phyloP scores from a whole-genome alignment of 2,888 invertebrate species.

The Trypoxylon attenuatum region DNA sequence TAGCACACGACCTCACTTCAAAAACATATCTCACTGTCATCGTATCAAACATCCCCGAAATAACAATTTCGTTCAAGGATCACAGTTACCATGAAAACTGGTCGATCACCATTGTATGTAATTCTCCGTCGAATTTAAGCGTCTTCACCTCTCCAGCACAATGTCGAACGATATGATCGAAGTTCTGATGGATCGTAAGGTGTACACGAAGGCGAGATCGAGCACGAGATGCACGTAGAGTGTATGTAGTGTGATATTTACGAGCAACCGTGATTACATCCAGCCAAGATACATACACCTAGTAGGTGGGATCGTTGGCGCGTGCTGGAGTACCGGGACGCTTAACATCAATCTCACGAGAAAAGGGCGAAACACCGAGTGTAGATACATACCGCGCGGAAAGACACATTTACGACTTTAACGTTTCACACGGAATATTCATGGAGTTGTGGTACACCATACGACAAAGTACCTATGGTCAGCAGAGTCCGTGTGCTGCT shows the following conservation, averaged over 20 bases:
- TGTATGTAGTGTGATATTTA: neutral
- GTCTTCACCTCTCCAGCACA: no score
- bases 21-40: no score
- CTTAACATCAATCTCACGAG: conserved; percentile 1
- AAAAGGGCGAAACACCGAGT: conserved; percentile 5
- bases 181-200: no score
- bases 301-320: neutral
- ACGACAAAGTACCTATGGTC: conserved; percentile 4
- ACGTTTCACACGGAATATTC: conserved; percentile 17
- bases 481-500: neutral
- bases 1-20: no score
- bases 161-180: no score
- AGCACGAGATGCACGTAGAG: no score
- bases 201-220: no score
- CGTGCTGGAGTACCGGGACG: neutral
- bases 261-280: neutral
- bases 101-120: no score
- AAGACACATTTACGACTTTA: conserved; percentile 1
- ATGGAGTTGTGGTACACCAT: neutral
- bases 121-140: no score
- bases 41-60: no score
- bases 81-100: no score
- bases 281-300: neutral
- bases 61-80: no score
- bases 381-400: conserved; percentile 4